Evolutionary conservation across 1,140 invertebrate genomes (phyloP).

Genomic region (Meteorus sp.): DNA sequence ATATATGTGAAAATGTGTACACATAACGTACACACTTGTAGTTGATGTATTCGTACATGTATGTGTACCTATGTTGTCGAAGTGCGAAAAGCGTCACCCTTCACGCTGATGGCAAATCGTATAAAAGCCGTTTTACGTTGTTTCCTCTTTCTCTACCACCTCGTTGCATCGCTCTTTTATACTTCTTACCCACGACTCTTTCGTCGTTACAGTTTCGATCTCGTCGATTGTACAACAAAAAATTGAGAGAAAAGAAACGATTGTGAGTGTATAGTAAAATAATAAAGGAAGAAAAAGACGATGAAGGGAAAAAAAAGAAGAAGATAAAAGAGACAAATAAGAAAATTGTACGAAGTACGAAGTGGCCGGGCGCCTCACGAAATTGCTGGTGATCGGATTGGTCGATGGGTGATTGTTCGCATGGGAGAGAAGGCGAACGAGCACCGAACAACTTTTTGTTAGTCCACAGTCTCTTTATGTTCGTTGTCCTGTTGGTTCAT

Average conservation of each 20-base stretch:
- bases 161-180: too few relatives aligned
- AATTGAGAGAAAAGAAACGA: background rate
- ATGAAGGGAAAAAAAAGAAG: background rate
- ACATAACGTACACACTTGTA: background rate
- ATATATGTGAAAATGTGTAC: too few relatives aligned
- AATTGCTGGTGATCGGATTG: conserved; percentile 29
- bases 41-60: background rate
- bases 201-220: conserved; percentile 5
- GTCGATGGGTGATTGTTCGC: conserved; percentile 23
- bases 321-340: background rate
- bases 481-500: conserved; percentile 42
- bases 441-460: conserved; percentile 52
- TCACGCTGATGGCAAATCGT: conserved; percentile 25
- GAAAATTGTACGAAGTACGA: conserved; percentile 3
- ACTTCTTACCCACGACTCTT: conserved; percentile 3
- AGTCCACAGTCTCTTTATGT: conserved; percentile 43
- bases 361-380: conserved; percentile 14
- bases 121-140: conserved; percentile 20
- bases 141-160: background rate
- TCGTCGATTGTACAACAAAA: conserved; percentile 3
- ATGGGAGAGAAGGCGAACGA: conserved; percentile 35
- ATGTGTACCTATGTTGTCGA: conserved; percentile 25
- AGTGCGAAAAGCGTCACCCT: conserved; percentile 24
- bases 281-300: background rate
- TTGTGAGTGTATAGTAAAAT: background rate